These are phyloP conservation scores for Pherbina coryleti DNA, from an alignment of 2,888 invertebrate genomes.

Conservation along the genomic window DNA sequence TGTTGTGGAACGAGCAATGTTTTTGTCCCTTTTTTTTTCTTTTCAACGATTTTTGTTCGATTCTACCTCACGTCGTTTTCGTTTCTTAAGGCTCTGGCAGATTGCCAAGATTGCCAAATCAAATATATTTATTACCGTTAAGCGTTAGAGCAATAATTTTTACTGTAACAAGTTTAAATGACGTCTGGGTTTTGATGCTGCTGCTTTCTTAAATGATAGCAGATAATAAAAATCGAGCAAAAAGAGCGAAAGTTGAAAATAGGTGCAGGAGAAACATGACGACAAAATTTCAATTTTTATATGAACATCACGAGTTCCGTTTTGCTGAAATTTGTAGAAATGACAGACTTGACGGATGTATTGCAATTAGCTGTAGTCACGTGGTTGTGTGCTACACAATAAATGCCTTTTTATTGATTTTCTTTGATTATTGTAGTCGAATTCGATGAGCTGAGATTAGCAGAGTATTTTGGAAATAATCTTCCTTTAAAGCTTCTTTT, in stretches of 20 bases:
- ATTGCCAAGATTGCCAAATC: conserved; percentile 53
- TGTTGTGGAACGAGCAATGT: not conserved
- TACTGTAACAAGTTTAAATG: conserved; percentile 30
- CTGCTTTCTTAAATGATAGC: not conserved
- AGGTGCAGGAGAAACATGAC: not conserved
- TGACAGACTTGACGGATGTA: no score
- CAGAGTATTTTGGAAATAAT: no score
- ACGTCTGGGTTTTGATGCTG: not conserved
- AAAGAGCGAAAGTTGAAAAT: not conserved
- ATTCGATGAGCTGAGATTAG: no score
- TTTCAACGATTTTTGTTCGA: not conserved
- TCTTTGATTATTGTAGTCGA: no score
- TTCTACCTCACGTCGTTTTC: not conserved
- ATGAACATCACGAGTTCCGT: not conserved
- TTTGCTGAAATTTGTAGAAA: not conserved
- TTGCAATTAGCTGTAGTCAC: no score
- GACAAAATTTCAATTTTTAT: not conserved
- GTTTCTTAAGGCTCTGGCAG: conserved; percentile 2
- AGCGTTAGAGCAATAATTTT: conserved; percentile 66
- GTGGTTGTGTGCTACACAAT: no score
- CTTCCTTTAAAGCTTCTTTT: no score
- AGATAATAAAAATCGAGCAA: not conserved
- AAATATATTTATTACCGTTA: conserved; percentile 66
- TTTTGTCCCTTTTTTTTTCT: not conserved
- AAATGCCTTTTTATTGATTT: no score